A percentile compares a stretch with the other conserved stretches of the same genome.
These are phyloP conservation scores for Siderastrea siderea DNA, from an alignment of 92 coral and sea anemone genomes.

Conservation along the genomic window DNA sequence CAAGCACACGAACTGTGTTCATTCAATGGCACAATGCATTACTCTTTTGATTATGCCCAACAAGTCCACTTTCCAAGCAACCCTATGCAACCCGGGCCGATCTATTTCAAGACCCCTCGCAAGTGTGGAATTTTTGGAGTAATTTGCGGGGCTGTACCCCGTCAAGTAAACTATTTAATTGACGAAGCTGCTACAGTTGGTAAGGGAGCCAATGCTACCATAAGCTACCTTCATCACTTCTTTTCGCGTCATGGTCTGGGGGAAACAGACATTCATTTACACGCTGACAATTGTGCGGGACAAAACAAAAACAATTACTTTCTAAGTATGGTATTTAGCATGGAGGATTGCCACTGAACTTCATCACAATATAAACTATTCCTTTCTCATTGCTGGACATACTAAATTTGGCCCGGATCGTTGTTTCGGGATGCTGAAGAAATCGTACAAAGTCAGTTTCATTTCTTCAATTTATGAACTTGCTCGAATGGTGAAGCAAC, in stretches of 20 bases:
- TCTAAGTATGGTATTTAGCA: slow-evolving; percentile 51
- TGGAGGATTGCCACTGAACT: slow-evolving; percentile 37
- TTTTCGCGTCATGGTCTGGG: too few relatives aligned
- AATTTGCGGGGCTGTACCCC: too few relatives aligned
- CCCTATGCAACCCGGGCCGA: background rate
- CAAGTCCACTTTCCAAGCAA: background rate
- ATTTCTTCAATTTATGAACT: slow-evolving; percentile 62
- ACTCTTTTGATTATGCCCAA: background rate
- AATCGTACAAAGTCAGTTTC: slow-evolving; percentile 30
- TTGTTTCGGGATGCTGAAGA: slow-evolving; percentile 47
- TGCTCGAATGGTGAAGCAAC: slow-evolving; percentile 37
- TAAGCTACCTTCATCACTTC: too few relatives aligned
- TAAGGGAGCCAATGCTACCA: too few relatives aligned
- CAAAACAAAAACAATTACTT: too few relatives aligned
- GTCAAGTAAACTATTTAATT: background rate
- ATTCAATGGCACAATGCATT: slow-evolving; percentile 14
- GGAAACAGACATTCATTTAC: too few relatives aligned
- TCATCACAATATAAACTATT: slow-evolving; percentile 38
- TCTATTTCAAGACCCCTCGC: too few relatives aligned
- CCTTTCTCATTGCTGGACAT: too few relatives aligned
- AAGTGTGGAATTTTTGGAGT: background rate
- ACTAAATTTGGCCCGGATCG: too few relatives aligned
- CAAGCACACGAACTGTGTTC: background rate
- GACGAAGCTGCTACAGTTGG: background rate
- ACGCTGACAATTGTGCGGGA: too few relatives aligned